phyloP scores from a whole-genome alignment of 2,888 invertebrate species.

The Volucella bombylans region DNA sequence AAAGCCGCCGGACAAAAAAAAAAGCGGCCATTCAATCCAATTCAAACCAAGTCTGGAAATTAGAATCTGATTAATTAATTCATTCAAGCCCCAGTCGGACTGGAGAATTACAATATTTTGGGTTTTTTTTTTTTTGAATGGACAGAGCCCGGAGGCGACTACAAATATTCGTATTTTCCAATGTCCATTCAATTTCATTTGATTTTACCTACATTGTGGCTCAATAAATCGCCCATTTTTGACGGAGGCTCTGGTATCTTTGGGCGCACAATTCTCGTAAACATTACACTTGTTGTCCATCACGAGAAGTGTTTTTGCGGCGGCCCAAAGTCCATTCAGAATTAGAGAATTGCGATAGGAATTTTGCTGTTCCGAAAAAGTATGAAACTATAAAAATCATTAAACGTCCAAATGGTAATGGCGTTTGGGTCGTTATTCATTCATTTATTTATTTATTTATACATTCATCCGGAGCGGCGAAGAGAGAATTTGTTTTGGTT shows the following conservation, averaged over 20 bases:
- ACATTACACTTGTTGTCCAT: slow-evolving; percentile 28
- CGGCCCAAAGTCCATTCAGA: no score
- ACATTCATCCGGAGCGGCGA: slow-evolving; percentile 3
- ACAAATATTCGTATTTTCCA: background rate
- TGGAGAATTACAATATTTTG: background rate
- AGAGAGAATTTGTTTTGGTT: slow-evolving; percentile 27
- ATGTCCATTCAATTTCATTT: slow-evolving; percentile 10
- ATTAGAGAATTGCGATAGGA: no score
- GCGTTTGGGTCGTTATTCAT: slow-evolving; percentile 4
- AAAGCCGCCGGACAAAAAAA: slow-evolving; percentile 4
- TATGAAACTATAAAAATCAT: slow-evolving; percentile 24
- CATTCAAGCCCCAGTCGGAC: slow-evolving; percentile 19
- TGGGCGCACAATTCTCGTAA: slow-evolving; percentile 20
- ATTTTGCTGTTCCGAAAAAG: slow-evolving; percentile 1
- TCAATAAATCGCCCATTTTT: background rate
- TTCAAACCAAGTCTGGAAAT: slow-evolving; percentile 34
- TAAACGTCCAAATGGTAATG: slow-evolving; percentile 40
- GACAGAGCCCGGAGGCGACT: slow-evolving; percentile 29
- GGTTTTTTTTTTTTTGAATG: slow-evolving; percentile 35
- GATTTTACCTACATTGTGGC: slow-evolving; percentile 16
- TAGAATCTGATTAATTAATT: slow-evolving; percentile 67
- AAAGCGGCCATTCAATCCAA: background rate
- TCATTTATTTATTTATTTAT: slow-evolving; percentile 33
- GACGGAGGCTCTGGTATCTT: background rate
- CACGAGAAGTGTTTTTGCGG: background rate